These are phyloP conservation scores for Syngnathus scovelli DNA, from an alignment of 2,113 vertebrate species.

Conservation along the genomic window DNA sequence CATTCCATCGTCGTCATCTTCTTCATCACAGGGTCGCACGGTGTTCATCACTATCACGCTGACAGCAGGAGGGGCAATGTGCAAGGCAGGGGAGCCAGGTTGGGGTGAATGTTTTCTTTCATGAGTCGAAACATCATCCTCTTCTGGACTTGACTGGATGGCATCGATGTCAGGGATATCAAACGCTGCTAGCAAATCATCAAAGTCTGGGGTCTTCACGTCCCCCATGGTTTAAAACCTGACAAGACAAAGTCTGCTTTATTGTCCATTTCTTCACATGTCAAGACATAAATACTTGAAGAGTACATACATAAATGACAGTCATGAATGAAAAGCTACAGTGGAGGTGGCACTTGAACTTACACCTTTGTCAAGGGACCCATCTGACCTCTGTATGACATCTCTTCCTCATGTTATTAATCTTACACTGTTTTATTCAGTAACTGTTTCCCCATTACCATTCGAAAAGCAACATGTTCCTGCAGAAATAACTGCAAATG, in stretches of 20 bases:
- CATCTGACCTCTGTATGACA: neutral
- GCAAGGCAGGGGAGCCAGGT: slow-evolving; percentile 44
- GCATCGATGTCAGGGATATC: slow-evolving; percentile 97
- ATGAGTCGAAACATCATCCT: slow-evolving; percentile 53
- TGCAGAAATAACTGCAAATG: neutral
- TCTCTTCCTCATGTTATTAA: neutral
- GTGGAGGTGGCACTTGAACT: neutral
- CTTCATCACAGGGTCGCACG: slow-evolving; percentile 71
- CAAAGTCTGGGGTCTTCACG: slow-evolving; percentile 98
- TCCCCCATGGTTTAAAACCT: slow-evolving; percentile 85
- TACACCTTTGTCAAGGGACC: neutral
- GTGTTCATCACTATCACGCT: slow-evolving; percentile 97
- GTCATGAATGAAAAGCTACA: neutral
- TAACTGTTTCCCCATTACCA: neutral
- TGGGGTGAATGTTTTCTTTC: slow-evolving; percentile 43
- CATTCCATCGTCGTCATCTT: slow-evolving; percentile 1
- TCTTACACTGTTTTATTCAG: neutral
- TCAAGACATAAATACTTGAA: neutral
- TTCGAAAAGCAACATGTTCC: neutral
- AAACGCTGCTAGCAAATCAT: slow-evolving; percentile 93
- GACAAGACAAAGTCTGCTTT: neutral
- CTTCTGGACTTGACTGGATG: slow-evolving; percentile 83
- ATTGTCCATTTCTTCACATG: neutral
- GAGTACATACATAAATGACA: too few species aligned
- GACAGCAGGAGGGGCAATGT: slow-evolving; percentile 76